phyloP scores from a whole-genome alignment of 2,113 vertebrate genomes.

The Prionailurus viverrinus region DNA sequence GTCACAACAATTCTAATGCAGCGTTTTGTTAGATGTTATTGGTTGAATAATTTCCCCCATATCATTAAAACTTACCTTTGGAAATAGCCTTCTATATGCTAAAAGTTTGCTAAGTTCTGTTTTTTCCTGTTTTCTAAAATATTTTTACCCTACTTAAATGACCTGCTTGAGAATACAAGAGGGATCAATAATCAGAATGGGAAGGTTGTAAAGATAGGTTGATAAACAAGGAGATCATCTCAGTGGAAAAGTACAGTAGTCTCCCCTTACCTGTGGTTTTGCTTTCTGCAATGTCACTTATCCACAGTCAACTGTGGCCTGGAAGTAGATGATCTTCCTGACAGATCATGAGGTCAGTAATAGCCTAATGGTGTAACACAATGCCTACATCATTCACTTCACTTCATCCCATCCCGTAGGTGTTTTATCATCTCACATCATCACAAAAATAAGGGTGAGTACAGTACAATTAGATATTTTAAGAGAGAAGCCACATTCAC shows the following conservation, averaged over 20 bases:
- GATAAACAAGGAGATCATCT: background rate
- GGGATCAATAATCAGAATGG: background rate
- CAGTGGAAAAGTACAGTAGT: background rate
- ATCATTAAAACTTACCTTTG: background rate
- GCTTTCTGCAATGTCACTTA: background rate
- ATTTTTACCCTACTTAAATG: background rate
- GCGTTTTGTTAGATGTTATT: background rate
- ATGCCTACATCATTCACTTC: background rate
- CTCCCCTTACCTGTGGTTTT: background rate
- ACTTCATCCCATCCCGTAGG: background rate
- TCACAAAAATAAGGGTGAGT: background rate
- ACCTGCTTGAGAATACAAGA: background rate
- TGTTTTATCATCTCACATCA: background rate
- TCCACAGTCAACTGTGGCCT: background rate
- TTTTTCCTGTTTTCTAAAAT: slow-evolving; percentile 29
- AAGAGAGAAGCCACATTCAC: background rate
- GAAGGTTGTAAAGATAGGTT: background rate
- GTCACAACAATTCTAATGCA: background rate
- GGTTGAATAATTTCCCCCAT: background rate
- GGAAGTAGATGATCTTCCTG: background rate
- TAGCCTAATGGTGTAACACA: background rate
- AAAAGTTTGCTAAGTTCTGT: background rate
- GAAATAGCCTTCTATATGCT: background rate
- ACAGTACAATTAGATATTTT: background rate
- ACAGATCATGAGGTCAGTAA: background rate